phyloP scores from a whole-genome alignment of 2,888 invertebrate species.

The Brachyopa scutellaris region DNA sequence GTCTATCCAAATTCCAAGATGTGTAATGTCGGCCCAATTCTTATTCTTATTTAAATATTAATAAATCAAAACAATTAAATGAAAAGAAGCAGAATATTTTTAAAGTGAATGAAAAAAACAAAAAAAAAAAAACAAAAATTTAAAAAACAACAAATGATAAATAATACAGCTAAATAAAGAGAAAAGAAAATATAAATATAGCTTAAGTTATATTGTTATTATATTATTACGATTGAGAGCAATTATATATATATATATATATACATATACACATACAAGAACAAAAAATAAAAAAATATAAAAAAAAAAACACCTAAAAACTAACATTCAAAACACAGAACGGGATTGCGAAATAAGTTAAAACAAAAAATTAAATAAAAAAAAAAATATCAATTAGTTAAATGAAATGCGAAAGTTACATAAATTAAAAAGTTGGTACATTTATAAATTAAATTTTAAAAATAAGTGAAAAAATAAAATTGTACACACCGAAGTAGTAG shows the following conservation, averaged over 20 bases:
- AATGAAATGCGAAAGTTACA: constrained; percentile 55
- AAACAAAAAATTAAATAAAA: constrained; percentile 17
- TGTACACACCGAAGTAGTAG: constrained; percentile 56
- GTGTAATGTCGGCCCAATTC: constrained; percentile 82
- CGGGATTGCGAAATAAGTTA: constrained; percentile 57
- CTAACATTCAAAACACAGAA: constrained; percentile 62
- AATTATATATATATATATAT: constrained; percentile 77
- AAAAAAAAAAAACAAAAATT: constrained; percentile 20
- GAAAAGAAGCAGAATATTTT: constrained; percentile 64
- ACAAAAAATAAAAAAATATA: constrained; percentile 61
- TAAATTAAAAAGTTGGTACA: constrained; percentile 64
- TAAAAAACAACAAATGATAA: constrained; percentile 46
- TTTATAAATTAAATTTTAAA: constrained; percentile 52
- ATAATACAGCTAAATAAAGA: constrained; percentile 64
- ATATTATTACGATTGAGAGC: constrained; percentile 75
- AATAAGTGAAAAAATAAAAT: constrained; percentile 21
- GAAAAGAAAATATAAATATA: constrained; percentile 52
- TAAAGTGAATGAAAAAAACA: constrained; percentile 60
- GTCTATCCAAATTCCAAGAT: constrained; percentile 93
- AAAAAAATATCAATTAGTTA: constrained; percentile 69
- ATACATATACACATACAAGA: constrained; percentile 67
- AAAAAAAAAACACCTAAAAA: constrained; percentile 59
- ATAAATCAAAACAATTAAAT: constrained; percentile 69
- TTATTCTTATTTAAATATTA: constrained; percentile 71
- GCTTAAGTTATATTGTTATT: constrained; percentile 72